Percentiles rank a stretch among this genome's conserved stretches.
Conservation (phyloP, 1,140 invertebrate genomes). For the Oedothorax gibbosus region DNA sequence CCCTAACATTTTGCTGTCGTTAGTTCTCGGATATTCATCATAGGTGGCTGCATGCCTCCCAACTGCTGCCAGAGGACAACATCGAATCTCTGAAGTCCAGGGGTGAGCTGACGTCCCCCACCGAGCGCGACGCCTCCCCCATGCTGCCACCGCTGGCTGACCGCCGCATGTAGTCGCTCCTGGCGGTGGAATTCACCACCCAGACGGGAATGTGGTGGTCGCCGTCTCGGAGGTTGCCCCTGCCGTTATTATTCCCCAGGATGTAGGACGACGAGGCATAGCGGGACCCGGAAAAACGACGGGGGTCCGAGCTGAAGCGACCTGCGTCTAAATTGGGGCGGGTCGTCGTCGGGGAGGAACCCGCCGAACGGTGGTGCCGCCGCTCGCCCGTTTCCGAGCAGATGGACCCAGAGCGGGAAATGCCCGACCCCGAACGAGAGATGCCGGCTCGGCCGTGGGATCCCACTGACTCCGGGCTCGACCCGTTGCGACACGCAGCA, state of each 20-base stretch:
- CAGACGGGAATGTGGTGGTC: constrained; percentile 44
- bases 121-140: constrained; percentile 43
- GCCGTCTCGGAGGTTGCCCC: constrained; percentile 13
- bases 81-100: constrained; percentile 60
- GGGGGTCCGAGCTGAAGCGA: background rate
- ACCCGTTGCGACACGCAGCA: constrained; percentile 29
- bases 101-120: constrained; percentile 48
- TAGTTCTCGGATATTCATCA: constrained; percentile 10
- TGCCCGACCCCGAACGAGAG: constrained; percentile 28
- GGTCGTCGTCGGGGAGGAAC: constrained; percentile 43
- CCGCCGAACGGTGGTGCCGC: constrained; percentile 48
- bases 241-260: background rate
- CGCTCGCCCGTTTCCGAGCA: constrained; percentile 64
- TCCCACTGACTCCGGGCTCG: constrained; percentile 17
- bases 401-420: constrained; percentile 62
- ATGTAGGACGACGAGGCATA: constrained; percentile 48
- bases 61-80: constrained; percentile 55
- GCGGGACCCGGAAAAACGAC: constrained; percentile 27
- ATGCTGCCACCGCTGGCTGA: constrained; percentile 30
- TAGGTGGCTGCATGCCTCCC: constrained; percentile 59
- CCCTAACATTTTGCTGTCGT: background rate
- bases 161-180: constrained; percentile 43
- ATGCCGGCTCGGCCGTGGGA: constrained; percentile 11
- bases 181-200: constrained; percentile 44
- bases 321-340: background rate